phyloP scores from a whole-genome alignment of 2,797 vertebrate genomes.

The Myotis findleyi region DNA sequence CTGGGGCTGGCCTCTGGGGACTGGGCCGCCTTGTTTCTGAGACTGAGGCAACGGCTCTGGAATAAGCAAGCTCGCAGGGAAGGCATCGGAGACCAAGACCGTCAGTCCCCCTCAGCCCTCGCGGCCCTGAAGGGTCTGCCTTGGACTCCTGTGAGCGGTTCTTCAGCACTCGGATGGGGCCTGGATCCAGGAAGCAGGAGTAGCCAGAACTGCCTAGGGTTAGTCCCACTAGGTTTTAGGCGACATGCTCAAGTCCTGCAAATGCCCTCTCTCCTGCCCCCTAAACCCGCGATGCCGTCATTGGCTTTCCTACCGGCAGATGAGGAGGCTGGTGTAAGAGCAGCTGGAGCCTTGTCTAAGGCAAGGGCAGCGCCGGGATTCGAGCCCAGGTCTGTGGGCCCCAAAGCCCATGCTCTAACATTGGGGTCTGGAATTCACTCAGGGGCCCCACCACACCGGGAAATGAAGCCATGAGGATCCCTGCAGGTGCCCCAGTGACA shows the following conservation, averaged over 20 bases:
- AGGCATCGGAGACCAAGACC: background rate
- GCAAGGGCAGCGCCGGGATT: background rate
- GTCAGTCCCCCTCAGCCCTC: background rate
- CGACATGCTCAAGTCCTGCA: background rate
- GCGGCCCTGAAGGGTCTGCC: background rate
- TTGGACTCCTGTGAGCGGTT: background rate
- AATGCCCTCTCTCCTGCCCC: background rate
- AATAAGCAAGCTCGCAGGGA: background rate
- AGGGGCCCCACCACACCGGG: background rate
- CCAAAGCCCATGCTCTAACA: background rate
- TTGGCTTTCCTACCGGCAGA: background rate
- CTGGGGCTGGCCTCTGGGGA: background rate
- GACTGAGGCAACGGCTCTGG: background rate
- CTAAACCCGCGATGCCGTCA: background rate
- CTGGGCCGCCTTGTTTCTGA: background rate
- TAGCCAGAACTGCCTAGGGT: background rate
- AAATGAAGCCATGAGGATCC: background rate
- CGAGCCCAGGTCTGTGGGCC: background rate
- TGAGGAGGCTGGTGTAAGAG: background rate
- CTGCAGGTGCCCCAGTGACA: background rate
- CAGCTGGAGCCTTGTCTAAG: background rate
- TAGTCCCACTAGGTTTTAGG: background rate
- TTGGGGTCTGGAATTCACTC: background rate
- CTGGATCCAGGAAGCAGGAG: background rate
- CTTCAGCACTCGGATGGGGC: background rate